phyloP scores from a whole-genome alignment of 1,140 invertebrate species.

The Cyrtorhinus lividipennis region DNA sequence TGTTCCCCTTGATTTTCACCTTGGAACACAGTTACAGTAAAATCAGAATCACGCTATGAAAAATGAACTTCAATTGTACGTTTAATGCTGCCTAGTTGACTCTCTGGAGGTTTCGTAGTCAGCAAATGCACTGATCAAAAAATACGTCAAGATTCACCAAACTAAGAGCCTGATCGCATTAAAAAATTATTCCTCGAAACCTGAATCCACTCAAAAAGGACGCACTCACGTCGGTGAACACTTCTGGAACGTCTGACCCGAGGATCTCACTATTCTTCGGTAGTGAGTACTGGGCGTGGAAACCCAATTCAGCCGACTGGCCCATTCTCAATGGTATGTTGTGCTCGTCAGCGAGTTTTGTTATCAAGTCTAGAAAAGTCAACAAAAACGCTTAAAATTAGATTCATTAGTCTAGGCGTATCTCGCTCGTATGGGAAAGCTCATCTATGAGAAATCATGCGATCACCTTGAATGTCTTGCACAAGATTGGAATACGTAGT shows the following conservation, averaged over 20 bases:
- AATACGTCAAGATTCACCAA: no score
- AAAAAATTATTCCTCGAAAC: no score
- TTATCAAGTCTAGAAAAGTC: slow-evolving; percentile 10
- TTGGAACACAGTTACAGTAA: no score
- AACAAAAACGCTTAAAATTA: no score
- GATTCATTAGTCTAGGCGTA: no score
- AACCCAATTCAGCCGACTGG: slow-evolving; percentile 1
- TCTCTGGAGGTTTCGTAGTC: no score
- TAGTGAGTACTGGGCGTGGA: not conserved
- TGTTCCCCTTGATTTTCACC: slow-evolving; percentile 44
- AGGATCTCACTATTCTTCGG: slow-evolving; percentile 1
- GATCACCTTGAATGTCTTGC: slow-evolving; percentile 53
- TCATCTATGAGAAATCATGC: not conserved
- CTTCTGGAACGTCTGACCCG: not conserved
- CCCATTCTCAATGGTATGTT: slow-evolving; percentile 6
- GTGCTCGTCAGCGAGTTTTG: not conserved
- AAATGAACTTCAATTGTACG: no score
- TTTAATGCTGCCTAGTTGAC: no score
- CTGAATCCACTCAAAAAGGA: not conserved
- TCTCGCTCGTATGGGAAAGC: no score
- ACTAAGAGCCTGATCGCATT: no score
- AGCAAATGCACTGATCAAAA: no score
- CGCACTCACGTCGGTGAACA: slow-evolving; percentile 4
- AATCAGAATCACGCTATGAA: no score
- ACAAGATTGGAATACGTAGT: slow-evolving; percentile 61